Evolutionary conservation across 1,140 invertebrate species (phyloP).

Genomic region (Oppia nitens): DNA sequence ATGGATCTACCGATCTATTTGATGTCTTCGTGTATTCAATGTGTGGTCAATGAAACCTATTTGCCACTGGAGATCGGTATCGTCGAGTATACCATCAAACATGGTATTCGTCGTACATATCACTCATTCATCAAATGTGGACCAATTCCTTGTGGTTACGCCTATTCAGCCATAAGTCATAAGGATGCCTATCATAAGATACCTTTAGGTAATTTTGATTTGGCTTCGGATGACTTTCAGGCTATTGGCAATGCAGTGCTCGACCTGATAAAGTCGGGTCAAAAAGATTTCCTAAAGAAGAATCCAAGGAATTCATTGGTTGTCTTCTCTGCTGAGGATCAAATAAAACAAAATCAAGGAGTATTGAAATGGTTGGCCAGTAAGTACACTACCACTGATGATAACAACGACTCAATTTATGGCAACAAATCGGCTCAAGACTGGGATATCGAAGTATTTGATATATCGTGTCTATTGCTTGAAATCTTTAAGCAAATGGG

Average conservation of each 20-base stretch:
- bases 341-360: neutral
- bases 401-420: neutral
- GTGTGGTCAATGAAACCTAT: neutral
- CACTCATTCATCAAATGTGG: neutral
- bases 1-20: neutral
- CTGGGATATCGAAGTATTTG: neutral
- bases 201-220: neutral
- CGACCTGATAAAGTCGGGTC: neutral
- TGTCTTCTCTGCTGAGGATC: neutral
- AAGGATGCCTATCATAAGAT: neutral
- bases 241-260: neutral
- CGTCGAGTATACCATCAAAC: conserved; percentile 14
- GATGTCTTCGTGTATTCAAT: conserved; percentile 15
- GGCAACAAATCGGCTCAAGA: neutral
- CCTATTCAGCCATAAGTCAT: neutral
- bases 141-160: neutral
- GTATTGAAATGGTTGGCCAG: neutral
- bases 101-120: conserved; percentile 11
- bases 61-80: conserved; percentile 15
- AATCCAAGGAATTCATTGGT: neutral
- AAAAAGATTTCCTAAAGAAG: too few species aligned
- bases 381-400: neutral
- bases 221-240: neutral
- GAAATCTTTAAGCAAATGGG: neutral
- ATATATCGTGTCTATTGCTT: neutral